Percentiles rank a stretch among this genome's conserved stretches.
These are phyloP conservation scores for Lasiommata megera DNA, from an alignment of 2,888 invertebrate species.

Conservation along the genomic window DNA sequence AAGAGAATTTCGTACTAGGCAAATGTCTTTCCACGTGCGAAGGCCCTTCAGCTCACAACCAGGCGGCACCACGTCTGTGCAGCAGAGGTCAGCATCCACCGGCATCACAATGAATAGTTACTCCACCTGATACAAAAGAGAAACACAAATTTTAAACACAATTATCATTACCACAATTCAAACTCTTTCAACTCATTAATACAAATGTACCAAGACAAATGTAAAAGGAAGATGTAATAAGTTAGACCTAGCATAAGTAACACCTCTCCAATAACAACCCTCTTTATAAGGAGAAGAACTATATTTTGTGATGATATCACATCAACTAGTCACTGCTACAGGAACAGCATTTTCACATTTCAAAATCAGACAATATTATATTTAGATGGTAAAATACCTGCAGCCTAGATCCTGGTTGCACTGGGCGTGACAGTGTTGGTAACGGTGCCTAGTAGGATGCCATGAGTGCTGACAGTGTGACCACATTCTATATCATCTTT, in stretches of 20 bases:
- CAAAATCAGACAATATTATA: not conserved
- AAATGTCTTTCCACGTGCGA: conserved; percentile 80
- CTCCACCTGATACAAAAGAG: conserved; percentile 59
- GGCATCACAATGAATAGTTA: conserved; percentile 81
- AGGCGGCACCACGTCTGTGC: conserved; percentile 80
- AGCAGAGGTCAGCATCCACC: conserved; percentile 80
- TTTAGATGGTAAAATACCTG: not conserved
- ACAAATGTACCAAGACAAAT: too few species aligned
- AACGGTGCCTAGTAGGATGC: not conserved
- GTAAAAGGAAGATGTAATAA: too few species aligned
- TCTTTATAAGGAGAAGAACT: too few species aligned
- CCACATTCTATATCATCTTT: conserved; percentile 7
- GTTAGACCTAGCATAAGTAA: too few species aligned
- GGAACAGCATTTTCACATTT: not conserved
- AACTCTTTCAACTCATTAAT: too few species aligned
- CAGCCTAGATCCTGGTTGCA: not conserved
- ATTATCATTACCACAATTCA: too few species aligned
- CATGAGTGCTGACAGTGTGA: conserved; percentile 1
- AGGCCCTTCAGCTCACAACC: conserved; percentile 79
- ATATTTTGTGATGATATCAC: not conserved
- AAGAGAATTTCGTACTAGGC: conserved; percentile 78
- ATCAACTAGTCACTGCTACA: not conserved
- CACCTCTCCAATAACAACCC: too few species aligned
- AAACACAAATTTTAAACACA: too few species aligned
- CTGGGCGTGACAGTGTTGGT: not conserved